Evolutionary conservation across 2,113 vertebrate genomes (phyloP), one percentile per base, ranked within the genome.

Genomic region (Ivindomyrus marchei): DNA sequence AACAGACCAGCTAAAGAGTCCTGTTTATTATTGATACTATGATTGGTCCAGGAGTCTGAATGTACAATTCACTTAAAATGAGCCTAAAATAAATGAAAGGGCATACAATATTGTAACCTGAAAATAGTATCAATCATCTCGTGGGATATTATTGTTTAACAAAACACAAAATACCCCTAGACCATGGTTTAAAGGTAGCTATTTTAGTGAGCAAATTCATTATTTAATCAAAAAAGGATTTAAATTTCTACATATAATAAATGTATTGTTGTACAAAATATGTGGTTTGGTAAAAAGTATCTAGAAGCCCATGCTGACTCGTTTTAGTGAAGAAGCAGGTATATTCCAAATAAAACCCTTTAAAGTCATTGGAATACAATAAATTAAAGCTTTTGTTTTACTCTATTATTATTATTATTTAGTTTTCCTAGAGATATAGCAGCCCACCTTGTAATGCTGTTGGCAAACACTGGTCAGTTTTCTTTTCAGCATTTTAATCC

Each of bases 401-500:
- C 62, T 13, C 4, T 8, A 31, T 66, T 27, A 70, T 66, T 46
- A 24, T 46, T 52, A 24, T 39, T 62, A 8, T 47, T 70, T 47
- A 47, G 47, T 84, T 83, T 83, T 24, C 4, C 42, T 39, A 42
- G 36, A 42, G 4, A 45, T 24, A 46, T 21, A 42, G 80, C 15
- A 42, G 39, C 39, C 80, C 84, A n/a, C 39, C 36, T 2, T 90
- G 58, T 89, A 56, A 85, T 83, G 36, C 49, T 19, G 31, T 85
- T 17, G 24, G 56, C 89, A 90, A 87, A 87, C 74, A 46, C 58
- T 66, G 89, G 80, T 89, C 88, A 8, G 42, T 74, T 45, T 90
- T 77, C 77, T 90, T 90, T 66, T n/a, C 36, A 62, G 83, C n/a
- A 46, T 89, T 92, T 92, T 39, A 36, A 93, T 94, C 90, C 90